These are phyloP conservation scores for Sebastes taczanowskii DNA, from an alignment of 2,797 vertebrate species.

Conservation along the genomic window DNA sequence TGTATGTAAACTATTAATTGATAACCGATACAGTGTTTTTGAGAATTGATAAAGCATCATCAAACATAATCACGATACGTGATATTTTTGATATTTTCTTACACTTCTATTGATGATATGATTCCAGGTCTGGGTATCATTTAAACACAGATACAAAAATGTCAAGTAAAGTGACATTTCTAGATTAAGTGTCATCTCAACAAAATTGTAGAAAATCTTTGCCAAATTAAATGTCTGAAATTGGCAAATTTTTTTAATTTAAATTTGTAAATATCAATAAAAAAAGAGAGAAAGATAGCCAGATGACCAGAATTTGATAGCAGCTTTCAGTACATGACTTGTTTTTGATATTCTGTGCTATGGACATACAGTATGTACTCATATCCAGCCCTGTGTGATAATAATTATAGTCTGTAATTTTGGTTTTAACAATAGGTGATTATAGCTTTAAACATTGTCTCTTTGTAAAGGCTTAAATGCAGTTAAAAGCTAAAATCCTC, in stretches of 20 bases:
- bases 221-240: not conserved
- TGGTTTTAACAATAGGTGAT: not conserved
- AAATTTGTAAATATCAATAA: not conserved
- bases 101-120: too few relatives aligned
- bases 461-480: not conserved
- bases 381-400: not conserved
- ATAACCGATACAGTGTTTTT: too few relatives aligned
- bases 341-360: not conserved
- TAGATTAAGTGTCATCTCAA: not conserved
- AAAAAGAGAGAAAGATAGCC: not conserved
- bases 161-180: not conserved
- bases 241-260: not conserved
- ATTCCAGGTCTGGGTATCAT: not conserved
- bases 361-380: too few relatives aligned
- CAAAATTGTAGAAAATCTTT: not conserved
- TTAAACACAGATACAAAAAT: not conserved
- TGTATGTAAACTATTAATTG: too few relatives aligned
- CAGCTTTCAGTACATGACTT: not conserved
- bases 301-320: not conserved
- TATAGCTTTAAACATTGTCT: not conserved
- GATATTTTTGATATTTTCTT: too few relatives aligned
- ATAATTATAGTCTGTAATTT: not conserved
- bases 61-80: too few relatives aligned
- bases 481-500: slow-evolving; percentile 4
- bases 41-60: too few relatives aligned